A percentile compares a stretch with the other conserved stretches of the same genome.
Evolutionary conservation across 2,797 vertebrate species (phyloP).

Genomic region (Rousettus madagascariensis): DNA sequence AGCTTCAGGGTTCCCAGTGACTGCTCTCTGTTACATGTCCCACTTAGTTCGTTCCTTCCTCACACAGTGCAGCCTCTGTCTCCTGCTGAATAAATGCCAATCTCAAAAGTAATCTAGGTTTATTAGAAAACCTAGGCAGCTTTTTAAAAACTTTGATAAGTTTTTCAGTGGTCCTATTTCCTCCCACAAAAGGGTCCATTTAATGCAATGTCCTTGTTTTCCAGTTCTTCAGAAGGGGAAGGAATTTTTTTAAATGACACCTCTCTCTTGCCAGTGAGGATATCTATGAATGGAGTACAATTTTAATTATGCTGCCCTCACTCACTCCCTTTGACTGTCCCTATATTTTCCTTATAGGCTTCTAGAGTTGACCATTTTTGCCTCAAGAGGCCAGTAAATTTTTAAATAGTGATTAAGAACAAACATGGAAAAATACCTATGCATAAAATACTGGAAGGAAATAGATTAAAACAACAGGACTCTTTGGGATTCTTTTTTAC

Average conservation of each 20-base stretch:
- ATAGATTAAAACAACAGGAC: neutral
- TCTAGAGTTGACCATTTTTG: neutral
- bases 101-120: neutral
- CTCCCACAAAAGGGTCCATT: neutral
- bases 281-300: neutral
- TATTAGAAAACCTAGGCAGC: neutral
- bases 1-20: fast-evolving
- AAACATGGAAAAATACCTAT: neutral
- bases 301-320: neutral
- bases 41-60: neutral
- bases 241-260: neutral
- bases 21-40: fast-evolving
- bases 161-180: neutral
- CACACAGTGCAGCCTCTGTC: neutral
- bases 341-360: neutral
- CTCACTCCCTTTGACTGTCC: neutral
- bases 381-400: neutral
- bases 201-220: neutral
- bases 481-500: neutral
- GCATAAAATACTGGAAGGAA: neutral
- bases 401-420: neutral
- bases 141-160: neutral
- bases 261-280: neutral
- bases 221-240: neutral
- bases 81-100: neutral